Evolutionary conservation across 2,888 invertebrate genomes (phyloP).

Genomic region (Drosophila aldrichi): DNA sequence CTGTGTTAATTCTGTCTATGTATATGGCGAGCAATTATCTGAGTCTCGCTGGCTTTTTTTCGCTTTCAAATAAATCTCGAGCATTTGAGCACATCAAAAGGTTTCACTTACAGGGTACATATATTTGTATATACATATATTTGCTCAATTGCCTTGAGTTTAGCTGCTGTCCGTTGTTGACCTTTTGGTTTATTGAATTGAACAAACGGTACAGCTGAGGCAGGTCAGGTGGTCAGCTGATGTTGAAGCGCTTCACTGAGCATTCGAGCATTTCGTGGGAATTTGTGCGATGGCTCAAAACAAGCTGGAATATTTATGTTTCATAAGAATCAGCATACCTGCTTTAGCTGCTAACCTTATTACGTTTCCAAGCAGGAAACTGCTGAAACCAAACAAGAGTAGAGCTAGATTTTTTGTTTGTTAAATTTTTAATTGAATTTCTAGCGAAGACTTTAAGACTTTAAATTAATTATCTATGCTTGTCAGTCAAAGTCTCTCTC

Average conservation of each 20-base stretch:
- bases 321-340: background rate
- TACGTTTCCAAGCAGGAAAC: background rate
- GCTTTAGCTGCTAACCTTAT: background rate
- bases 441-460: background rate
- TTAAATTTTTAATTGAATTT: background rate
- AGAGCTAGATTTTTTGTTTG: background rate
- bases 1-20: no score
- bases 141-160: conserved; percentile 24
- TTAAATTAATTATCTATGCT: background rate
- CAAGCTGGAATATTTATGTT: background rate
- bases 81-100: conserved; percentile 1
- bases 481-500: background rate
- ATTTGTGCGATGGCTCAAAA: background rate
- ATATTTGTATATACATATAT: background rate
- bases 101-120: conserved; percentile 2
- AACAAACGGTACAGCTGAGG: conserved; percentile 20
- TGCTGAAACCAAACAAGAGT: background rate
- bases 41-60: background rate
- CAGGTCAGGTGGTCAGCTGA: conserved; percentile 3
- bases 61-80: conserved; percentile 8
- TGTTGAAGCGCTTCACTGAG: background rate
- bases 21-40: background rate
- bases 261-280: background rate
- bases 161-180: conserved; percentile 45
- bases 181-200: conserved; percentile 52